Base-by-base conservation (phyloP, 2,797 vertebrate genomes). In the Dallia pectoralis region DNA sequence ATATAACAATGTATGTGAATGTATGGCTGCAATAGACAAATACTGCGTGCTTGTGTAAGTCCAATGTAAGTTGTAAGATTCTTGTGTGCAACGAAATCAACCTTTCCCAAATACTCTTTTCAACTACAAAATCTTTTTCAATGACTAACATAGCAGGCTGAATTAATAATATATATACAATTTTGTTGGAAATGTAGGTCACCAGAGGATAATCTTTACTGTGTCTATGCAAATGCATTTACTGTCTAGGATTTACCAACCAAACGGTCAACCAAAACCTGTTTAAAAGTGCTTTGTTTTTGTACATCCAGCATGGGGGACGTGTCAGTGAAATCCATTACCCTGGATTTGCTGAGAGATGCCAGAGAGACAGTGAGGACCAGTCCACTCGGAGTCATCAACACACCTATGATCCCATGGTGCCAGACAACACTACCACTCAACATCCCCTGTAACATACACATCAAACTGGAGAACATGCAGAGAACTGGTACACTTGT, bases 391-490 rank as follows among this genome's bases (percentile, higher is more conserved):
- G 91, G 88, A 9, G 92, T 95, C 74, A 88, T 94, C 80, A 84
- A 90, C 62, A 94, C 94, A 29, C 92, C 93, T 70, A 87, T 90
- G 78, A 91, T 95, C 70, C 62, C 82, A 29, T 92, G 89, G 88
- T 73, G 77, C 56, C 91, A 91, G 80, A 94, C 92, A 25, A 84
- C 89, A 14, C 77, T 95, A 62, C 88, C 90, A 1, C 81, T 84
- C 18, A 67, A 69, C 53, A 9, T 77, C 49, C 19, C 68, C 76
- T 86, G 89, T 81, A 86, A 84, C 47, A 69, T 93, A 71, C 81
- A 92, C 64, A 81, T 95, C 72, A 95, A 94, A 81, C 80, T 95
- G 79, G 93, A 94, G 83, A 94, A 93, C 91, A 88, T 95, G 93
- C 94, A 95, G 83, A 88, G 73, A 72, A 94, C 91, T 0, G 94